A percentile compares a stretch with the other conserved stretches of the same genome.
Evolutionary conservation across 37 sponge, comb jelly and placozoan genomes (phyloP).

Genomic region (Aplysina aerophoba): DNA sequence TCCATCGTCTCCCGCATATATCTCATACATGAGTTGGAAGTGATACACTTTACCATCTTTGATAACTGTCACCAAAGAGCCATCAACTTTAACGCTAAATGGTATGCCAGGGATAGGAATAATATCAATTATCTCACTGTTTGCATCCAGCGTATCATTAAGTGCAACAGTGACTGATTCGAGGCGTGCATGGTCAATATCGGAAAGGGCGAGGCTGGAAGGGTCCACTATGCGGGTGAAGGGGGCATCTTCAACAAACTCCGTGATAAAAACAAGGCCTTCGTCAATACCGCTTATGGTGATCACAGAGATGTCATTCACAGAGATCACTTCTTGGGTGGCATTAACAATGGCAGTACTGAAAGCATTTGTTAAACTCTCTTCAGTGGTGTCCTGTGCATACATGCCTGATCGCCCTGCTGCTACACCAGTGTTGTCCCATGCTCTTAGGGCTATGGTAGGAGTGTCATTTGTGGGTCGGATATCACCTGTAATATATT

Average conservation of each 20-base stretch:
- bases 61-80: constrained; percentile 6
- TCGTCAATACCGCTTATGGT: constrained; percentile 44
- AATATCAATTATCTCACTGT: constrained; percentile 52
- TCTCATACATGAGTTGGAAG: constrained; percentile 30
- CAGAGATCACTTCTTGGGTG: constrained; percentile 56
- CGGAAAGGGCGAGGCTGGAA: constrained; percentile 47
- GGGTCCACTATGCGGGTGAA: constrained; percentile 77
- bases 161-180: constrained; percentile 60
- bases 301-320: constrained; percentile 72
- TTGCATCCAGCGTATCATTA: constrained; percentile 51
- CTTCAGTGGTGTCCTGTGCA: constrained; percentile 82
- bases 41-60: constrained; percentile 15
- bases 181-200: constrained; percentile 65
- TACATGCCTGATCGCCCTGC: constrained; percentile 66
- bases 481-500: constrained; percentile 59
- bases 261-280: constrained; percentile 33
- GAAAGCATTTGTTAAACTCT: constrained; percentile 81
- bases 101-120: not conserved
- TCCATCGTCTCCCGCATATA: not conserved
- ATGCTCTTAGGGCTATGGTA: constrained; percentile 65
- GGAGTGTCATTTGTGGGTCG: constrained; percentile 68
- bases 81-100: not conserved
- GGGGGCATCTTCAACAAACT: constrained; percentile 69
- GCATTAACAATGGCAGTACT: constrained; percentile 48
- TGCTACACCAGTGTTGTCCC: constrained; percentile 85